Conservation (phyloP, 2,797 vertebrate genomes). For the Craterocephalus amniculus region DNA sequence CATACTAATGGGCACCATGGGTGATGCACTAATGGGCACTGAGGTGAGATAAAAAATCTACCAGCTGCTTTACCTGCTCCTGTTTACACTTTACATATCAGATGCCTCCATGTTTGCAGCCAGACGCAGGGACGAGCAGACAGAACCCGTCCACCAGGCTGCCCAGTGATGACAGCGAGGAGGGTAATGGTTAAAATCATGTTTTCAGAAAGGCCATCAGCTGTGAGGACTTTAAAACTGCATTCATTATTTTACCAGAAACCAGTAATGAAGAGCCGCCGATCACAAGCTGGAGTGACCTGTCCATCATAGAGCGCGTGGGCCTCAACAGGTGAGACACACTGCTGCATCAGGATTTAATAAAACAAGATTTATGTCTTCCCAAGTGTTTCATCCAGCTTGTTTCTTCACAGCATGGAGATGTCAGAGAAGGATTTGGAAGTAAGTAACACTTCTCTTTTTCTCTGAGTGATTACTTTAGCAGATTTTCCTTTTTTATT, state of each 20-base stretch:
- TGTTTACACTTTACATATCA: neutral
- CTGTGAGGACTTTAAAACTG: neutral
- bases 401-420: conserved; percentile 65
- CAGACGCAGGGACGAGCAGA: conserved; percentile 32
- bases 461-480: neutral
- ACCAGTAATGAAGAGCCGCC: conserved; percentile 60
- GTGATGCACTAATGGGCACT: conserved; percentile 22
- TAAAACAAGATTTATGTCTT: neutral
- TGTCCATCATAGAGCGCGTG: conserved; percentile 78
- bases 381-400: neutral
- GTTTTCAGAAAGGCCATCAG: neutral
- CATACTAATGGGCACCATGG: conserved; percentile 1
- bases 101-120: conserved; percentile 36
- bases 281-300: conserved; percentile 60
- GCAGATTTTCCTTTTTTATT: neutral
- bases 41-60: conserved; percentile 63
- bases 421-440: conserved; percentile 84
- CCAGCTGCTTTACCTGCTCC: neutral
- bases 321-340: conserved; percentile 77
- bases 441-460: conserved; percentile 55
- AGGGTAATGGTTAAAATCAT: conserved; percentile 68
- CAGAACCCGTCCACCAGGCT: conserved; percentile 15
- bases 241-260: conserved; percentile 58
- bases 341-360: neutral
- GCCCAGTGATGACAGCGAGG: conserved; percentile 73